These are phyloP conservation scores for Caenorhabditis zanzibari DNA, from an alignment of 2,888 invertebrate species.

Conservation along the genomic window DNA sequence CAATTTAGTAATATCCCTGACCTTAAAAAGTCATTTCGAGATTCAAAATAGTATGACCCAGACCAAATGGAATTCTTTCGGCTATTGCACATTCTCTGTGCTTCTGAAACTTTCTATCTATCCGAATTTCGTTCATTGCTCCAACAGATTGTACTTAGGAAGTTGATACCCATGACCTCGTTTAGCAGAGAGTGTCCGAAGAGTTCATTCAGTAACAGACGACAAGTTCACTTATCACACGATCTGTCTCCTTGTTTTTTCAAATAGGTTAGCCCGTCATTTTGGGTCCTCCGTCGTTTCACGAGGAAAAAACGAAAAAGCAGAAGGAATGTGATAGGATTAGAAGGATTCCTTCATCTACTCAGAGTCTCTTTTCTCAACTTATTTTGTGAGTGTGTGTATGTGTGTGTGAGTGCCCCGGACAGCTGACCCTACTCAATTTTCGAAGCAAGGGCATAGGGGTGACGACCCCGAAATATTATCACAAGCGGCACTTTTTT, in stretches of 20 bases:
- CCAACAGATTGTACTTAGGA: neutral
- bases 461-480: constrained; percentile 28
- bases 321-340: constrained; percentile 33
- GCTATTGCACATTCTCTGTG: too few relatives aligned
- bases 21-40: too few relatives aligned
- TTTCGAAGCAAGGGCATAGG: constrained; percentile 35
- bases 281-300: constrained; percentile 15
- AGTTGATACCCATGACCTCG: constrained; percentile 7
- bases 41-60: too few relatives aligned
- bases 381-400: constrained; percentile 10
- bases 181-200: constrained; percentile 33
- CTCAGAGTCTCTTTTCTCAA: constrained; percentile 23
- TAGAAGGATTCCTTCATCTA: constrained; percentile 1
- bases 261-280: constrained; percentile 21
- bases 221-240: constrained; percentile 23
- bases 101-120: too few relatives aligned
- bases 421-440: constrained; percentile 57
- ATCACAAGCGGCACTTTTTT: constrained; percentile 48
- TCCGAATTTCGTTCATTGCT: constrained; percentile 10
- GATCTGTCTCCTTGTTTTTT: neutral
- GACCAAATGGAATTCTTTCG: too few relatives aligned
- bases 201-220: constrained; percentile 26
- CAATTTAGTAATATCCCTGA: too few relatives aligned
- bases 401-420: constrained; percentile 33
- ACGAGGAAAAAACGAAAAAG: constrained; percentile 23